Percentiles rank a stretch among this genome's conserved stretches.
phyloP scores from a whole-genome alignment of 1,140 invertebrate species.

The Aphelinus certus region DNA sequence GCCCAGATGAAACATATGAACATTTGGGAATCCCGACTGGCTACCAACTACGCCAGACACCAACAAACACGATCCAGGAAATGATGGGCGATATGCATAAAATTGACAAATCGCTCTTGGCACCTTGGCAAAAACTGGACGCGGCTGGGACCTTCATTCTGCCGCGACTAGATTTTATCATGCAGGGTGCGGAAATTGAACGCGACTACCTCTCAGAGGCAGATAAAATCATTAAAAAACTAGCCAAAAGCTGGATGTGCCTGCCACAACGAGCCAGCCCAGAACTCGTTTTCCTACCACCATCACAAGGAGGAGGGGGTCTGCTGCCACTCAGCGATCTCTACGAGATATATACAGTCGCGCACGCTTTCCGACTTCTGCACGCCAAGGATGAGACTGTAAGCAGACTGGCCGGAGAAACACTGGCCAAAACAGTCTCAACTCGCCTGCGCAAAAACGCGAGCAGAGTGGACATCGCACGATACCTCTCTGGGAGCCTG shows the following conservation, averaged over 20 bases:
- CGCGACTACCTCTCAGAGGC: conserved; percentile 40
- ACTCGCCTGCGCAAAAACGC: conserved; percentile 22
- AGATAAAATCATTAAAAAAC: conserved; percentile 45
- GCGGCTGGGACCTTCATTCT: conserved; percentile 53
- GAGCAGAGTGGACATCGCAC: conserved; percentile 18
- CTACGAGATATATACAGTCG: conserved; percentile 32
- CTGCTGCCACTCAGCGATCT: conserved; percentile 45
- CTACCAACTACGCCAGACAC: conserved; percentile 43
- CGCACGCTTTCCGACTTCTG: conserved; percentile 49
- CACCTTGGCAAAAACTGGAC: conserved; percentile 60
- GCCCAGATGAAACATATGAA: conserved; percentile 43
- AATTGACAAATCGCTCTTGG: conserved; percentile 46
- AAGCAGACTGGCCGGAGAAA: conserved; percentile 40
- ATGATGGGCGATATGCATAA: conserved; percentile 30
- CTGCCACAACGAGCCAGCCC: conserved; percentile 49
- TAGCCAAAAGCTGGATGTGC: conserved; percentile 48
- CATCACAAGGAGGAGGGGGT: conserved; percentile 43
- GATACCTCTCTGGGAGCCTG: conserved; percentile 40
- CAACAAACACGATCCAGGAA: conserved; percentile 33
- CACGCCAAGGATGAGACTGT: conserved; percentile 41
- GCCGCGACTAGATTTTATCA: conserved; percentile 51
- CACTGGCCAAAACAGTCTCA: conserved; percentile 3
- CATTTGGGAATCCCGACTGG: conserved; percentile 52
- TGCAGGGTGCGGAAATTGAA: conserved; percentile 42
- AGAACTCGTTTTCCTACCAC: conserved; percentile 44